Evolutionary conservation across 1,140 invertebrate genomes (phyloP).

Genomic region (Augochlora pura): DNA sequence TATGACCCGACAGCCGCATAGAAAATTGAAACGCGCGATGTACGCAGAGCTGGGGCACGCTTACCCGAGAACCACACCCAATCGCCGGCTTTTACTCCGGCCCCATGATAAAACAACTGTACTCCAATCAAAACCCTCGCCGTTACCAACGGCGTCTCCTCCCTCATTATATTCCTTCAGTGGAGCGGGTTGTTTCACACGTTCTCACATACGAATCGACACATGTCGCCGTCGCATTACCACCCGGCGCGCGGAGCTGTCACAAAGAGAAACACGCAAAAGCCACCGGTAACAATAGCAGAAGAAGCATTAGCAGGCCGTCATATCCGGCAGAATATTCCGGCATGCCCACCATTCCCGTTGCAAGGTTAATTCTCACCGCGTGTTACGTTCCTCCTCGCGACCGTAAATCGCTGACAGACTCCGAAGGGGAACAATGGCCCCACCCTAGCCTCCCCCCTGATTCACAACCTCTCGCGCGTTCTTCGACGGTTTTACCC

Average conservation of each 20-base stretch:
- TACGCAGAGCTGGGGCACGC: neutral
- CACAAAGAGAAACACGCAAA: conserved; percentile 5
- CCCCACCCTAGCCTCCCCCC: neutral
- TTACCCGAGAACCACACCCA: neutral
- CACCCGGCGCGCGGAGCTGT: neutral
- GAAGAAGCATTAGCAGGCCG: conserved; percentile 26
- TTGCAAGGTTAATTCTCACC: conserved; percentile 41
- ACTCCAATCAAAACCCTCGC: conserved; percentile 4
- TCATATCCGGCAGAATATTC: conserved; percentile 15
- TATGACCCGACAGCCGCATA: too few species aligned
- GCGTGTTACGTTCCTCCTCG: neutral
- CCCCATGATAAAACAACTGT: neutral
- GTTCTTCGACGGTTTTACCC: conserved; percentile 1
- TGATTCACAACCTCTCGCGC: conserved; percentile 1
- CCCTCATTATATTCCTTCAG: conserved; percentile 12
- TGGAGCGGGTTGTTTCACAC: neutral
- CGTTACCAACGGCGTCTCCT: neutral
- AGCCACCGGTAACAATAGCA: conserved; percentile 27
- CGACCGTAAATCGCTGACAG: conserved; percentile 34
- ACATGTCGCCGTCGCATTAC: conserved; percentile 5
- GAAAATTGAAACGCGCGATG: too few species aligned
- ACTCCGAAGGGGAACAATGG: conserved; percentile 19
- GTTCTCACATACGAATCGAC: conserved; percentile 26
- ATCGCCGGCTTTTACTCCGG: neutral
- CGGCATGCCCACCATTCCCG: conserved; percentile 16